These are phyloP conservation scores for Etheostoma cragini DNA, from an alignment of 2,113 vertebrate species.

Conservation along the genomic window DNA sequence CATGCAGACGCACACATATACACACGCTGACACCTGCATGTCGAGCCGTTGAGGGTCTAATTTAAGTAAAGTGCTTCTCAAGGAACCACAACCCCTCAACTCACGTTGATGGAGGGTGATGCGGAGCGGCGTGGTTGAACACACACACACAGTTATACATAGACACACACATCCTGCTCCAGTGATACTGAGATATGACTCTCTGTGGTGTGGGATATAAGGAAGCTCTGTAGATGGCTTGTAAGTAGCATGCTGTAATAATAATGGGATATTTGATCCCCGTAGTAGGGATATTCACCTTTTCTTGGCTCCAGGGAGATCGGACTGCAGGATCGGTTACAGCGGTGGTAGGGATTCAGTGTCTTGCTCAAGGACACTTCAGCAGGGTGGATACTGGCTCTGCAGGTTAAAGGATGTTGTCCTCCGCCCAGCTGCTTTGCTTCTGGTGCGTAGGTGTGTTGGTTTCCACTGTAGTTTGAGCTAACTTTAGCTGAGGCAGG, in stretches of 20 bases:
- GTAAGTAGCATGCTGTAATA: conserved; percentile 63
- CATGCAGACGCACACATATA: conserved; percentile 31
- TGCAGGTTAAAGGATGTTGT: conserved; percentile 45
- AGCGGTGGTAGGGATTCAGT: conserved; percentile 22
- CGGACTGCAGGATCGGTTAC: conserved; percentile 50
- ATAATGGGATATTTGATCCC: conserved; percentile 70
- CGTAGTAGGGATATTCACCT: conserved; percentile 57
- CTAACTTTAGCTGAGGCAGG: conserved; percentile 66
- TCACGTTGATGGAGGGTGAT: conserved; percentile 74
- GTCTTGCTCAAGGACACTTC: conserved; percentile 67
- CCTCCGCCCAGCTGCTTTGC: conserved; percentile 43
- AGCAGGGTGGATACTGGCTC: conserved; percentile 37
- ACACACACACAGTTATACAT: conserved; percentile 26
- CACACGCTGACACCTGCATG: conserved; percentile 75
- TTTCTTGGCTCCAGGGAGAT: conserved; percentile 44
- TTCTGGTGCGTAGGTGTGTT: conserved; percentile 71
- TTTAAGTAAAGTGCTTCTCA: conserved; percentile 84
- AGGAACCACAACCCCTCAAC: conserved; percentile 78
- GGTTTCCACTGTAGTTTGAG: conserved; percentile 65
- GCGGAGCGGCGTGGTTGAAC: conserved; percentile 41
- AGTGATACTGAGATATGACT: conserved; percentile 56
- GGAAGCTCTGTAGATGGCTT: conserved; percentile 60
- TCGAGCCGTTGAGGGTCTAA: conserved; percentile 81
- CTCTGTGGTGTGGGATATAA: conserved; percentile 46
- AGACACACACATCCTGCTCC: conserved; percentile 57